Base-by-base conservation (phyloP, 2,888 invertebrate genomes). In the Tiliacea aurago region DNA sequence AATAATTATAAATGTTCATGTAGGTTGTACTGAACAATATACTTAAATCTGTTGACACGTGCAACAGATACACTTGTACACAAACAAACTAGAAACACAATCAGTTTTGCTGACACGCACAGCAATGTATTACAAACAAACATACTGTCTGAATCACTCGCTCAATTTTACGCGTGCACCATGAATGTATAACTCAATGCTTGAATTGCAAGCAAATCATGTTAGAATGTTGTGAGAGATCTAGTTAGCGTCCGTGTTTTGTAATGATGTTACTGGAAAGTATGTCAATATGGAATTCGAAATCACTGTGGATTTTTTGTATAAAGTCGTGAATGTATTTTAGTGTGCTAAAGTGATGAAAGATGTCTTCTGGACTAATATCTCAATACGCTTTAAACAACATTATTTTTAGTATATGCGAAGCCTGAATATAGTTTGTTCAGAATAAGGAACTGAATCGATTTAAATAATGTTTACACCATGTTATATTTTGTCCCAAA, bases 101-200 rank as follows among this genome's bases (percentile, higher is more conserved):
- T 63, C 37, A 63, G 43, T 45, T 37, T n/a, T n/a, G 20, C 41
- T 6, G 7, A 6, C 51, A 77, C 15, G n/a, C 13, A 18, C 3
- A 11, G 37, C n/a, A 33, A 55, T 82, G n/a, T 79, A 81, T 73
- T 59, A 73, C 53, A 70, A 64, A 79, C 23, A 33, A 33, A 37
- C 70, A 59, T 23, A 43, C 10, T 43, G 69, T 51, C 15, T 68
- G 33, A 70, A 71, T 83, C 59, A 80, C 59, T 55, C 23, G 65
- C 47, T 58, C 37, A 62, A 51, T 53, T 43, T 68, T 69, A 53
- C 53, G 13, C 37, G 58, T 41, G 47, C 10, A 1, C n/a, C 41
- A 9, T n/a, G 20, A 51, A 55, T n/a, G 20, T 64, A 64, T 51
- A 51, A 33, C 64, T 64, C 10, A 1, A n/a, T n/a, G 64, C 33